These are phyloP conservation scores for Bufo bufo DNA, from an alignment of 2,113 vertebrate species.

Conservation along the genomic window DNA sequence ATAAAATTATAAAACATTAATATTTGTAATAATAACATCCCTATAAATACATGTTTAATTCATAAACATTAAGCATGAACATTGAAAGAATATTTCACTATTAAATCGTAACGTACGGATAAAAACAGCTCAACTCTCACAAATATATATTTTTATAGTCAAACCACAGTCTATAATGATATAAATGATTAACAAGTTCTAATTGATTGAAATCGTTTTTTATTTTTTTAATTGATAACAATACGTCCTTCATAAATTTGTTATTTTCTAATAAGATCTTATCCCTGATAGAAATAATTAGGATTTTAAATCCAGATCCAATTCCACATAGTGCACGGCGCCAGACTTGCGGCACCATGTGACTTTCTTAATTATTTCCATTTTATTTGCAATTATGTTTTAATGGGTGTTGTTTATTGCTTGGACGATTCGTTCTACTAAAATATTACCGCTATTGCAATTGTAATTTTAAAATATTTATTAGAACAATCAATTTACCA, in stretches of 20 bases:
- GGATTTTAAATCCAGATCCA: slow-evolving; percentile 46
- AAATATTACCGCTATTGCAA: slow-evolving; percentile 51
- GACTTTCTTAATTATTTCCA: slow-evolving; percentile 58
- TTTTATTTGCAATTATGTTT: slow-evolving; percentile 58
- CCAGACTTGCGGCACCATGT: slow-evolving; percentile 30
- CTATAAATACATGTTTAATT: background rate
- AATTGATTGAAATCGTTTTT: slow-evolving; percentile 29
- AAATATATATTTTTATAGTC: slow-evolving; percentile 24
- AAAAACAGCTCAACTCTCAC: background rate
- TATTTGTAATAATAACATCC: background rate
- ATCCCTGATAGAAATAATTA: slow-evolving; percentile 42
- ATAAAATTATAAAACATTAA: background rate
- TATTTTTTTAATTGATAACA: background rate
- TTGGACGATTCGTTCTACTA: slow-evolving; percentile 41
- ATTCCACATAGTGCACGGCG: background rate
- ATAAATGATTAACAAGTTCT: slow-evolving; percentile 25
- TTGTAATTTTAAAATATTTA: slow-evolving; percentile 56
- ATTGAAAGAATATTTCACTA: no score
- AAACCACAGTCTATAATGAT: background rate
- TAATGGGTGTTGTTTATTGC: slow-evolving; percentile 58
- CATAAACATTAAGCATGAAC: no score
- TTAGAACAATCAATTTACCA: slow-evolving; percentile 49
- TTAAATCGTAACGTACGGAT: background rate
- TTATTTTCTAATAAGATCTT: slow-evolving; percentile 44
- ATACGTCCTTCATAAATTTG: background rate